phyloP scores from a whole-genome alignment of 2,888 invertebrate genomes.

The Cephus pygmeus region DNA sequence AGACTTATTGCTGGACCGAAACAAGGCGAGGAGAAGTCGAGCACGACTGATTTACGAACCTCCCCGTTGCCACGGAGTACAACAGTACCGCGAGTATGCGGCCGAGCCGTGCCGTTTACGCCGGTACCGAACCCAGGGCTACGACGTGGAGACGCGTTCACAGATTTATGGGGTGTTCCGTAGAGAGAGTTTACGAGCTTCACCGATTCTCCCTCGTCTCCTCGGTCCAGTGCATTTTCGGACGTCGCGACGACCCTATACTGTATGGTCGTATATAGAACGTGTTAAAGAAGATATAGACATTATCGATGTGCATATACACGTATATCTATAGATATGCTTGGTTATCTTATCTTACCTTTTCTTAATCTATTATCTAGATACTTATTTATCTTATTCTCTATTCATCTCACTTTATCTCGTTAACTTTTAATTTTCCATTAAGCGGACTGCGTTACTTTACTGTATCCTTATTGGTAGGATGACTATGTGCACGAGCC shows the following conservation, averaged over 20 bases:
- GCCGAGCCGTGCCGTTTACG: conserved; percentile 28
- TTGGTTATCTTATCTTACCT: not conserved
- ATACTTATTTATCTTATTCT: not conserved
- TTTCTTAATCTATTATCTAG: not conserved
- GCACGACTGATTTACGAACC: conserved; percentile 58
- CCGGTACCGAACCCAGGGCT: not conserved
- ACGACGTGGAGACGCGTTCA: conserved; percentile 33
- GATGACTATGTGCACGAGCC: conserved; percentile 23
- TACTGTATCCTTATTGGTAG: not conserved
- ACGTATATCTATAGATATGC: not conserved
- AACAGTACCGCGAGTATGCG: conserved; percentile 19
- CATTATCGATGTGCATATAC: not conserved
- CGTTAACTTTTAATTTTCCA: not conserved
- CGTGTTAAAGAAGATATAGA: not conserved
- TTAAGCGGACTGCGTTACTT: not conserved
- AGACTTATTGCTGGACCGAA: conserved; percentile 22
- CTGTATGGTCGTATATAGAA: not conserved
- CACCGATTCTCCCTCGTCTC: conserved; percentile 31
- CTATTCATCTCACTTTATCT: not conserved
- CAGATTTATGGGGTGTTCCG: conserved; percentile 59
- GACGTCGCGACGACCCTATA: not conserved
- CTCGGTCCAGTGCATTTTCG: not conserved
- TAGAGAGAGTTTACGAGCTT: conserved; percentile 44
- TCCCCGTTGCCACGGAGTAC: conserved; percentile 35
- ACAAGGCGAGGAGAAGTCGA: conserved; percentile 51